phyloP scores from a whole-genome alignment of 2,888 invertebrate genomes.

The Palloptera scutellata region DNA sequence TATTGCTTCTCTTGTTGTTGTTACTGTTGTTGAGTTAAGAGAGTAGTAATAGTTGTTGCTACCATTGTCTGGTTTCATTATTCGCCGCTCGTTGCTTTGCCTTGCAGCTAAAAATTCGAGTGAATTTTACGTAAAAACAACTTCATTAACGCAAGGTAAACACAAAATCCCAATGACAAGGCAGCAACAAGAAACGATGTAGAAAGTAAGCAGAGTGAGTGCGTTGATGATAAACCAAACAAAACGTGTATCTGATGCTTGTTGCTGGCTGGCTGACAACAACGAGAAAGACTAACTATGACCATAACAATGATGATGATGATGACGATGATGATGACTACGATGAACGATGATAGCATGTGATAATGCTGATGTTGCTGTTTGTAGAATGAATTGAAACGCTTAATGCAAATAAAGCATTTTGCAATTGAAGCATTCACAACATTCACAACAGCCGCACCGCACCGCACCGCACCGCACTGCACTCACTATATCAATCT shows the following conservation, averaged over 20 bases:
- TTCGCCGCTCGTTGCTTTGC: constrained; percentile 6
- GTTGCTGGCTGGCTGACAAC: neutral
- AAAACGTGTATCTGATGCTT: neutral
- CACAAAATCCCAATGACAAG: constrained; percentile 29
- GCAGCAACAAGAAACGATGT: neutral
- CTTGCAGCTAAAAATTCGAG: constrained; percentile 22
- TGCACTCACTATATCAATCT: no score
- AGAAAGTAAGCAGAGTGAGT: neutral
- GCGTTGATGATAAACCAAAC: neutral
- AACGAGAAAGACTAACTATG: no score
- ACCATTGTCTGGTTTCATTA: neutral
- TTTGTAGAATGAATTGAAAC: constrained; percentile 19
- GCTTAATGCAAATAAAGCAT: constrained; percentile 26
- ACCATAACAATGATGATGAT: constrained; percentile 3
- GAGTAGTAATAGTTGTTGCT: neutral
- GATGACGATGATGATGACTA: constrained; percentile 6
- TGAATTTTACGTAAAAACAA: constrained; percentile 42
- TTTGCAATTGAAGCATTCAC: neutral
- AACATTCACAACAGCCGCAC: constrained; percentile 4
- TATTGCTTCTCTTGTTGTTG: no score
- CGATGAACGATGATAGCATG: neutral
- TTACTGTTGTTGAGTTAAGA: no score
- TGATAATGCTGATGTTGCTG: constrained; percentile 14
- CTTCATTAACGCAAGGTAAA: constrained; percentile 42
- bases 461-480: no score